Conservation (phyloP, 2,797 vertebrate genomes). For the Falco columbarius region DNA sequence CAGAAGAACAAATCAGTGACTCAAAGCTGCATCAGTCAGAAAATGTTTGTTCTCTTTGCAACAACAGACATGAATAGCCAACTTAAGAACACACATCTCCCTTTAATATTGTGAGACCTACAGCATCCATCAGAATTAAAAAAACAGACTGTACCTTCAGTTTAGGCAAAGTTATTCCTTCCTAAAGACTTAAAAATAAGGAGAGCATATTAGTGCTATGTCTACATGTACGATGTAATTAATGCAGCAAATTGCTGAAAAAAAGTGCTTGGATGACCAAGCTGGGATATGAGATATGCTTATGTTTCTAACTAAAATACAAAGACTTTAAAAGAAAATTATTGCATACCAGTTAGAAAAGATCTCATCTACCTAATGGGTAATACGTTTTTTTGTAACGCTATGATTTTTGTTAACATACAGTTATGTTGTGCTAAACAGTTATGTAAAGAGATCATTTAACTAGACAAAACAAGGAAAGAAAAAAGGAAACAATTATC, state of each 20-base stretch:
- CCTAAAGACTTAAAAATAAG: not conserved
- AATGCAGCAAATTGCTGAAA: not conserved
- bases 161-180: not conserved
- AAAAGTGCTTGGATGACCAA: not conserved
- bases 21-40: not conserved
- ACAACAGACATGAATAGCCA: not conserved
- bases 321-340: not conserved
- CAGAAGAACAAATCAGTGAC: not conserved
- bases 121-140: not conserved
- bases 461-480: not conserved
- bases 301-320: not conserved
- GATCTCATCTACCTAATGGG: not conserved
- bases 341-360: not conserved
- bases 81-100: not conserved
- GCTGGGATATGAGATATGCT: not conserved
- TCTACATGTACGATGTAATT: fast-evolving
- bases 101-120: not conserved
- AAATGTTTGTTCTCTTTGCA: not conserved
- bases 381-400: not conserved
- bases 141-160: not conserved
- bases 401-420: not conserved
- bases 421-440: not conserved
- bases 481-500: not conserved
- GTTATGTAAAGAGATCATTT: not conserved
- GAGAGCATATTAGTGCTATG: not conserved